Base-by-base conservation (phyloP, 2,113 vertebrate genomes). In the Oryzias curvinotus region DNA sequence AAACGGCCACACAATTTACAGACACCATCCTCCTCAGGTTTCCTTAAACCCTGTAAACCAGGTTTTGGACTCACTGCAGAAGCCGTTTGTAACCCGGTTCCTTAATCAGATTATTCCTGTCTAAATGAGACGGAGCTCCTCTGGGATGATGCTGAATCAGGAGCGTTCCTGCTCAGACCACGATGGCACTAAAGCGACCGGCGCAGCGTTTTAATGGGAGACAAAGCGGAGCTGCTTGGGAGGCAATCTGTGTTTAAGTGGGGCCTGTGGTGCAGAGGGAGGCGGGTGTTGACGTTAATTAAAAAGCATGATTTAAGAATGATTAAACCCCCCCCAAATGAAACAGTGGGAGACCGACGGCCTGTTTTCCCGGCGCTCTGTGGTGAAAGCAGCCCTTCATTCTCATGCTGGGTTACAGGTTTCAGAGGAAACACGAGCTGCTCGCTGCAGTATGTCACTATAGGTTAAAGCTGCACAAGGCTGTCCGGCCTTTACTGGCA, bases 401-500 rank as follows among this genome's bases (percentile, higher is more conserved):
- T 26, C 36, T 36, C 36, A 36, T 12, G 8, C 8, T 36, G 36
- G 36, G 36, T 36, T 12, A 36, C 8, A 36, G 36, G 2, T 36
- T 12, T 36, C 12, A 36, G 36, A 36, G 36, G 36, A 36, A 84
- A 91, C 16, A 23, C 15, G 83, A 90, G 70, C 62, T 68, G 0
- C 13, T 26, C 48, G 56, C 42, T 50, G 19, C 65, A n/a, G 18
- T 83, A 65, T 71, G 30, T 62, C 18, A 5, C 16, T 54, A 49
- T 73, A 75, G 65, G 66, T 49, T 65, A 65, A 62, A 66, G 65
- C 75, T 66, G 76, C 14, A 58, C 54, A 50, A 61, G 26, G 52
- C 71, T 57, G 65, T 66, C 65, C 42, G 50, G 21, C 44, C 63
- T 15, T 63, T 60, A 52, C 63, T 73, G 64, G 81, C 65, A 68